Conservation (phyloP, 2,113 vertebrate genomes). For the Vireo altiloquus region DNA sequence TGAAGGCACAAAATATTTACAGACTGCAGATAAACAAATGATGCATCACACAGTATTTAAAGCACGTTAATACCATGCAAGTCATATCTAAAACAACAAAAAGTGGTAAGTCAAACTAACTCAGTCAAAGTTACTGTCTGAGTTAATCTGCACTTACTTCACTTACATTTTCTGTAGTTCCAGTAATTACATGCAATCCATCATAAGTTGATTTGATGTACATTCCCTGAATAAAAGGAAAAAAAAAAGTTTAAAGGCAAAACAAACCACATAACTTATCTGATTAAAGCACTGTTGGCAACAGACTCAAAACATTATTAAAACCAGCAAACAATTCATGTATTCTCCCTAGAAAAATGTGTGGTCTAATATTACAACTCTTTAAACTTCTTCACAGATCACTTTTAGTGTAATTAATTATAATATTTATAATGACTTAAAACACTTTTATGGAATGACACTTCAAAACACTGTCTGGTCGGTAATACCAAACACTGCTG, state of each 20-base stretch:
- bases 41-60: background rate
- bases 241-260: constrained; percentile 19
- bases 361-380: background rate
- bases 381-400: background rate
- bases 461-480: background rate
- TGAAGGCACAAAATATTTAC: constrained; percentile 3
- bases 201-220: constrained; percentile 99
- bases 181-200: constrained; percentile 93
- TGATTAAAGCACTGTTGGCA: background rate
- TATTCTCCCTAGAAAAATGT: background rate
- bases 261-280: background rate
- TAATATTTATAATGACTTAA: background rate
- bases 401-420: background rate
- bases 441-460: background rate
- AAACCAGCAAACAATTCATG: background rate
- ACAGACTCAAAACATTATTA: background rate
- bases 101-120: background rate
- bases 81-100: background rate
- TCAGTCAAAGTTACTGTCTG: background rate
- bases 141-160: background rate
- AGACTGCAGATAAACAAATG: background rate
- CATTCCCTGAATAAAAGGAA: constrained; percentile 81
- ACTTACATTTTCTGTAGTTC: constrained; percentile 96
- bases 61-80: background rate
- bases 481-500: background rate